Evolutionary conservation across 2,113 vertebrate species (phyloP).

Genomic region (Ardeotis arabs): DNA sequence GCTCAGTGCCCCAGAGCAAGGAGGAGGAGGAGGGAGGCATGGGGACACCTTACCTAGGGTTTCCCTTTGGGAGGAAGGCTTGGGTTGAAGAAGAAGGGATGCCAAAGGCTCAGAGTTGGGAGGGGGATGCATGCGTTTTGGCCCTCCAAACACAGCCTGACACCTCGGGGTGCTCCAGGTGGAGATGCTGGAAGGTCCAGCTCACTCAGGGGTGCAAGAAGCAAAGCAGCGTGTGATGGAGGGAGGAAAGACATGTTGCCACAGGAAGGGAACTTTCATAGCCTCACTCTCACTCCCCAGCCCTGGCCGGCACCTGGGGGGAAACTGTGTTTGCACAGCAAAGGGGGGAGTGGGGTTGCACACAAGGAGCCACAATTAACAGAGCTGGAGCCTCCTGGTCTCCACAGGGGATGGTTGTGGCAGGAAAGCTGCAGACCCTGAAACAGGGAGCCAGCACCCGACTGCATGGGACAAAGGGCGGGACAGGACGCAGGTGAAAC

Average conservation of each 20-base stretch:
- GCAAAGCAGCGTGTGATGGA: not conserved
- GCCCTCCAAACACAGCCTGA: not conserved
- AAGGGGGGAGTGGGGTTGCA: not conserved
- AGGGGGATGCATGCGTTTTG: not conserved
- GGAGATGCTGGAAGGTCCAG: not conserved
- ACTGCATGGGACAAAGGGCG: not conserved
- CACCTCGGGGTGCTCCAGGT: not conserved
- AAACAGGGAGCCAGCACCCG: not conserved
- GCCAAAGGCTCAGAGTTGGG: rapidly evolving
- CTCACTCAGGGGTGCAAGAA: not conserved
- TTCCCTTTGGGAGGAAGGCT: not conserved
- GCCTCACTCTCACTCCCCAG: not conserved
- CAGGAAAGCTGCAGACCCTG: not conserved
- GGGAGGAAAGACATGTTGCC: rapidly evolving
- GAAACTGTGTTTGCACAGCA: not conserved
- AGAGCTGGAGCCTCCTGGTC: not conserved
- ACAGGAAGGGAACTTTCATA: not conserved
- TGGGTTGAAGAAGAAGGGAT: not conserved
- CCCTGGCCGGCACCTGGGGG: rapidly evolving
- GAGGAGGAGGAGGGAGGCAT: not conserved
- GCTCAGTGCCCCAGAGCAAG: not conserved
- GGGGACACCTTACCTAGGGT: not conserved
- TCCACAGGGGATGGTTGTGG: rapidly evolving
- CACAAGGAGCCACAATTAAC: rapidly evolving
- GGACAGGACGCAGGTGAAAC: not conserved